Percentiles rank a stretch among this genome's conserved stretches.
phyloP scores from a whole-genome alignment of 2,888 invertebrate genomes.

The Malthinus seriepunctatus region DNA sequence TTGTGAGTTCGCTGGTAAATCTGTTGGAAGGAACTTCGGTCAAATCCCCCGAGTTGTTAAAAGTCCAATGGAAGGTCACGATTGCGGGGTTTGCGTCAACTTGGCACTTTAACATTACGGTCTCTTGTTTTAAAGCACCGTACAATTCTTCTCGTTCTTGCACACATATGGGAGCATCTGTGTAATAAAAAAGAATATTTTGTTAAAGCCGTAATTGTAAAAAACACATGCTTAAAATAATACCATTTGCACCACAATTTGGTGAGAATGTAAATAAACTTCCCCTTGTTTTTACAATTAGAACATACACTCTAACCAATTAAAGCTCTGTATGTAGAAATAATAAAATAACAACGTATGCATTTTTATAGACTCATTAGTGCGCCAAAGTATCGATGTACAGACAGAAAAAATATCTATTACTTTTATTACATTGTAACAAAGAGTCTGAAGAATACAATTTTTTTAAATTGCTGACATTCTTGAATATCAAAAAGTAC shows the following conservation, averaged over 20 bases:
- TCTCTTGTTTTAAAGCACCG: slow-evolving; percentile 87
- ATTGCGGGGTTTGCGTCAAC: slow-evolving; percentile 89
- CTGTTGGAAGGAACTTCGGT: slow-evolving; percentile 73
- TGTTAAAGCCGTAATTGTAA: no score
- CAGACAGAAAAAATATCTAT: no score
- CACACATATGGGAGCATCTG: slow-evolving; percentile 78
- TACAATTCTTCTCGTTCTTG: slow-evolving; percentile 79
- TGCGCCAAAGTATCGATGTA: no score
- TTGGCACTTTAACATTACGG: slow-evolving; percentile 81
- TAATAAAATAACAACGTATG: no score
- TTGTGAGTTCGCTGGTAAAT: slow-evolving; percentile 68
- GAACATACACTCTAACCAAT: background rate
- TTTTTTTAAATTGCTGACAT: no score
- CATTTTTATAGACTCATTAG: no score
- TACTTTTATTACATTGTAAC: no score
- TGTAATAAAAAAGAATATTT: slow-evolving; percentile 31
- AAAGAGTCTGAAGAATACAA: no score
- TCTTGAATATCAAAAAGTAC: no score
- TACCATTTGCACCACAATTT: no score
- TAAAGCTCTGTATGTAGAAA: no score
- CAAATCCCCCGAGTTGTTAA: slow-evolving; percentile 89
- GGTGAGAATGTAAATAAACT: background rate
- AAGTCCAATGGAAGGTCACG: slow-evolving; percentile 87
- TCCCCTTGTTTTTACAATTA: background rate
- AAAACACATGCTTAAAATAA: no score